Evolutionary conservation across 2,113 vertebrate species (phyloP).

Genomic region (Rhinoptilus africanus): DNA sequence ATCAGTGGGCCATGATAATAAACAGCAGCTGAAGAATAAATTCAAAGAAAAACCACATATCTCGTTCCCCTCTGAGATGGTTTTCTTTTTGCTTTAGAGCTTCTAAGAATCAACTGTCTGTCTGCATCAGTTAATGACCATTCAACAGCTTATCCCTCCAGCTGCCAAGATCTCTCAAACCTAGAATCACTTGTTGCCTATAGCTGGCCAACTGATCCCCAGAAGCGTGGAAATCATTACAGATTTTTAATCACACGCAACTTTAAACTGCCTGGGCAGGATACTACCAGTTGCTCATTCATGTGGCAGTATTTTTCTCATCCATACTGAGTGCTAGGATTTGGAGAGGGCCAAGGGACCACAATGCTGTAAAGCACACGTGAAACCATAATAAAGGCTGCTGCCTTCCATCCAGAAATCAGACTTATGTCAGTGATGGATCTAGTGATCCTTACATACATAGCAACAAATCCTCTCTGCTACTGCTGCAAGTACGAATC

Average conservation of each 20-base stretch:
- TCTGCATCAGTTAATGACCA: slow-evolving; percentile 9
- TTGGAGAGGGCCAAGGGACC: background rate
- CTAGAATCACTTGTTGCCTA: background rate
- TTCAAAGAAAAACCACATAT: background rate
- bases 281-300: background rate
- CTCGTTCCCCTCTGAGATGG: background rate
- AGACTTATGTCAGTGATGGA: accelerated
- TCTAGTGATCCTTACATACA: background rate
- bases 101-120: background rate
- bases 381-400: background rate
- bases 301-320: background rate
- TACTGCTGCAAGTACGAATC: background rate
- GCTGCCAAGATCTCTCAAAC: background rate
- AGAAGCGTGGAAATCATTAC: background rate
- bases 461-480: background rate
- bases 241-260: background rate
- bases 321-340: background rate
- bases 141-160: slow-evolving; percentile 10
- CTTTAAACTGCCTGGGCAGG: background rate
- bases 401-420: background rate
- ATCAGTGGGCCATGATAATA: background rate
- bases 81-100: background rate
- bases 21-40: slow-evolving; percentile 8
- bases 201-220: background rate
- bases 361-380: background rate